Percentiles rank a stretch among this genome's conserved stretches.
phyloP scores from a whole-genome alignment of 2,797 vertebrate genomes.

The Tokudaia tokunoshimensis region DNA sequence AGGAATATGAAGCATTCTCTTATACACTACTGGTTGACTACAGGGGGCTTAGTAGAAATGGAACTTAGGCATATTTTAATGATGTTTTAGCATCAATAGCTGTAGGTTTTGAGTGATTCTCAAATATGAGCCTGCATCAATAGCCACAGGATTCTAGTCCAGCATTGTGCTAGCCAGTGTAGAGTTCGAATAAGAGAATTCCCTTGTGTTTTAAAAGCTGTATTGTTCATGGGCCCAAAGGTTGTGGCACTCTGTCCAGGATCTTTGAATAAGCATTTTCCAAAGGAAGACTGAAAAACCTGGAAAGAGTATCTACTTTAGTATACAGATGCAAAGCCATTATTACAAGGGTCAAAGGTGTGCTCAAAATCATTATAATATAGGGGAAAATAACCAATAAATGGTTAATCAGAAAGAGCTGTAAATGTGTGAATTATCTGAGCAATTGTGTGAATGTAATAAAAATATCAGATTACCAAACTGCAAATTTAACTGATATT shows the following conservation, averaged over 20 bases:
- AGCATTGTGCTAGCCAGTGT: background rate
- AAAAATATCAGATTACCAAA: background rate
- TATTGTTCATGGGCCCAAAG: background rate
- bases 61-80: background rate
- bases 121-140: background rate
- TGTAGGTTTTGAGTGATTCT: background rate
- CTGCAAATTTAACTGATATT: background rate
- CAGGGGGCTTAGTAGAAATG: background rate
- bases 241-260: background rate
- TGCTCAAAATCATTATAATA: background rate
- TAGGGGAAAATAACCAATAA: background rate
- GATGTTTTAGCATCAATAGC: background rate
- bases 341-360: background rate
- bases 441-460: background rate
- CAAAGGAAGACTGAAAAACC: background rate
- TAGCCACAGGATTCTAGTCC: background rate
- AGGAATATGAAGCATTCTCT: background rate
- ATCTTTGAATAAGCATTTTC: background rate
- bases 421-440: background rate
- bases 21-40: background rate
- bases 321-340: background rate
- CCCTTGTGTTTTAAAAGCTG: background rate
- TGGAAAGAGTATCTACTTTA: background rate
- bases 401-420: background rate
- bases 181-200: background rate